Base-by-base conservation (phyloP, 1,140 invertebrate species). In the Pachypeltis micranthus region DNA sequence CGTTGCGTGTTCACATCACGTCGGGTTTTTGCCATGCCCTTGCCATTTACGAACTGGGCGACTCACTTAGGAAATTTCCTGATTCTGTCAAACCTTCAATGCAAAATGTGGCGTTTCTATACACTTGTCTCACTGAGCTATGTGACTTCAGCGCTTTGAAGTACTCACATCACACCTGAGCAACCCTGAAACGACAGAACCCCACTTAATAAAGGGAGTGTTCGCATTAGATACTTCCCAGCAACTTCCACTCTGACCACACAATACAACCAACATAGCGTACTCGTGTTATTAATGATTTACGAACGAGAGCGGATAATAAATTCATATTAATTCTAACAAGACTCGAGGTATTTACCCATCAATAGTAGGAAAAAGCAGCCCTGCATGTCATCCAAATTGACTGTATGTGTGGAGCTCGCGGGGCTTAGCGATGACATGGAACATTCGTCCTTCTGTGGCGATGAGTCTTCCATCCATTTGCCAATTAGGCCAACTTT, bases 361-460 rank as follows among this genome's bases (percentile, higher is more conserved):
- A 90, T 74, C 64, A 87, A 81, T 1, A 92, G 73, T 0, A 91
- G 82, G 65, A 89, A 88, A 76, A 91, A 91, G 47, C 86, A 91
- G 27, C 90, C 91, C 73, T 93, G 88, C 90, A 93, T 93, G 69
- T 93, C 90, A 61, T 85, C 79, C 65, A 92, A 79, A 69, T 90
- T 88, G 2, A 93, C 88, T 57, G 87, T 90, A 68, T 91, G 87
- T 71, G 90, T 91, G 27, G 83, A 83, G 4, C 85, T 87, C 73
- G 85, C 85, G 3, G 81, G 67, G 58, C 29, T 66, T 77, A 59
- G 76, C 75, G 54, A 76, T 75, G 3, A 75, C 70, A 1, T 82
- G 76, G 82, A 88, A 70, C 92, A 94, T 61, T 85, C 82, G 73
- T 94, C 87, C 64, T 84, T 85, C 65, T 81, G 81, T 0, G 90